Evolutionary conservation across 2,797 vertebrate genomes (phyloP), one percentile per base, ranked within the genome.

Genomic region (Glossophaga mutica): DNA sequence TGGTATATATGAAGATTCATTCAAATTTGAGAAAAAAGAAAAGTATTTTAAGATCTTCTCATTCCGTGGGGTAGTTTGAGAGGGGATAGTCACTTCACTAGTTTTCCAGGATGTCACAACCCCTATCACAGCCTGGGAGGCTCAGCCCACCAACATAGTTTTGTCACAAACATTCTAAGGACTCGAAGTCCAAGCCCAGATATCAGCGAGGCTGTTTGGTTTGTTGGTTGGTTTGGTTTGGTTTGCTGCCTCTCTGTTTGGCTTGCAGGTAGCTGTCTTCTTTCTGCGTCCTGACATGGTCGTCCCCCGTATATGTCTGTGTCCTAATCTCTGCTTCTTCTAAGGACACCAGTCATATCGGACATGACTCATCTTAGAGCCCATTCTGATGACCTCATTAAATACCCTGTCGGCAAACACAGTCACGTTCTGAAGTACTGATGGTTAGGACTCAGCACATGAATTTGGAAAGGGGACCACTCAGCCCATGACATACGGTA

Each of bases 241-340:
- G 22, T 65, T 62, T n/a, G 32, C 22, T 16, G 42, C 3, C 21
- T 46, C 37, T 44, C 22, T 44, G 24, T 2, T 9, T 15, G 34
- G 24, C 3, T 7, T 59, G 2, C 3, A 11, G 18, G 4, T 0
- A 9, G 24, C 14, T 1, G 0, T 14, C 62, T 26, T 42, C 14
- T 76, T 16, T 12, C 21, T 9, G 4, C 24, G 50, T 32, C 11
- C 29, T 44, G 37, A 0, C 24, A 2, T n/a, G n/a, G 46, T 44
- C 3, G 3, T 37, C 5, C n/a, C 39, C n/a, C 4, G 12, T 22
- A 12, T 39, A 22, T 11, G 39, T n/a, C 18, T 81, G n/a, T 32
- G 70, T 39, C 34, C 22, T 15, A 11, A 42, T 44, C 14, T 24
- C 9, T 6, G 29, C 34, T 9, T 73, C 39, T 29, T 44, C 10